Conservation (phyloP, 2,888 invertebrate species). For the Hyposoter dolosus region DNA sequence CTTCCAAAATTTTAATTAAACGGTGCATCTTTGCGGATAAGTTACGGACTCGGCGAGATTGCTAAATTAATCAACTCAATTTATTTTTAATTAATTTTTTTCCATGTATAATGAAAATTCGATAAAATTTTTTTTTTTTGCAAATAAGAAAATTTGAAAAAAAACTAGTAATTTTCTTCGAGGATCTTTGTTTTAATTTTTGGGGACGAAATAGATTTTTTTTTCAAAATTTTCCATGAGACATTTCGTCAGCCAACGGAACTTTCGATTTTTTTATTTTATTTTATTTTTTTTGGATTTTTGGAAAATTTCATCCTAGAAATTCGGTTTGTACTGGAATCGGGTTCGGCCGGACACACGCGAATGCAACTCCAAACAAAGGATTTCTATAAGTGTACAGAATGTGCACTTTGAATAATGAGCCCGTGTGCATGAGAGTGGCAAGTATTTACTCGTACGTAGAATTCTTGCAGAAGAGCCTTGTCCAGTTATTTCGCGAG, state of each 20-base stretch:
- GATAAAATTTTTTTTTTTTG: not conserved
- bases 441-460: conserved; percentile 37
- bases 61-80: not conserved
- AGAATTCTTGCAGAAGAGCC: conserved; percentile 37
- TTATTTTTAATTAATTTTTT: not conserved
- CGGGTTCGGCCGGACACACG: not conserved
- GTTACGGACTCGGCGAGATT: conserved; percentile 12
- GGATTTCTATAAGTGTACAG: conserved; percentile 21
- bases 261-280: not conserved
- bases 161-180: too few relatives aligned
- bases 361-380: conserved; percentile 2
- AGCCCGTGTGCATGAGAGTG: conserved; percentile 36
- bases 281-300: not conserved
- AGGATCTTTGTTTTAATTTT: not conserved
- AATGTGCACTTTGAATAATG: conserved; percentile 37
- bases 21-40: conserved; percentile 25
- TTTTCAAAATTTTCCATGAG: not conserved
- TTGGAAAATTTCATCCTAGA: not conserved
- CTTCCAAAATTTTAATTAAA: conserved; percentile 2
- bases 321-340: not conserved
- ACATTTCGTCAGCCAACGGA: not conserved
- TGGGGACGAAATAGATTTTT: not conserved
- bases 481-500: conserved; percentile 63
- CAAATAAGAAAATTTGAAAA: too few relatives aligned
- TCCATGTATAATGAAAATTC: too few relatives aligned